A percentile compares a stretch with the other conserved stretches of the same genome.
Conservation (phyloP, 2,113 vertebrate genomes). For the Nerophis ophidion region DNA sequence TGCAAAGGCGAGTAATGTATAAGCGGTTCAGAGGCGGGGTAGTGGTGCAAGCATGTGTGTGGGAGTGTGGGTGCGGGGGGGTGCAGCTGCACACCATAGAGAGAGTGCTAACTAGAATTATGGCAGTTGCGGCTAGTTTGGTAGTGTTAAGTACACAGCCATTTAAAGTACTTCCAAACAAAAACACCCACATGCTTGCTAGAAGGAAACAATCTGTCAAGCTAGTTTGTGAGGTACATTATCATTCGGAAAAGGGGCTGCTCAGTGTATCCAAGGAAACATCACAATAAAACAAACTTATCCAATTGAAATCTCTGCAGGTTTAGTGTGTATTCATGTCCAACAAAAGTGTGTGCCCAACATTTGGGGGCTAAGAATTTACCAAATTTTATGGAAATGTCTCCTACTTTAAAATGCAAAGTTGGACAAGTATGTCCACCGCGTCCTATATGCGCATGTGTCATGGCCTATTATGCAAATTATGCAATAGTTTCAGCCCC, state of each 20-base stretch:
- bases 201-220: constrained; percentile 12
- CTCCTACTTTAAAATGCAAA: no score
- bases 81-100: constrained; percentile 49
- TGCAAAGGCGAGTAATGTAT: constrained; percentile 15
- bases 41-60: background rate
- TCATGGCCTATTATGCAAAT: no score
- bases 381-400: no score
- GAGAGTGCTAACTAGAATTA: constrained; percentile 39
- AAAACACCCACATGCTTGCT: constrained; percentile 17
- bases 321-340: constrained; percentile 10
- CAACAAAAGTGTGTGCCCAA: background rate
- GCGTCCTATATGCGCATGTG: no score
- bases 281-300: constrained; percentile 8
- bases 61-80: no score
- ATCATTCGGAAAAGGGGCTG: background rate
- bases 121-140: constrained; percentile 28
- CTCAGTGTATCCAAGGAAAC: no score
- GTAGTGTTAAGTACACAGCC: constrained; percentile 13
- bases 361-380: no score
- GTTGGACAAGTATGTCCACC: no score
- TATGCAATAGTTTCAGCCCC: no score
- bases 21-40: constrained; percentile 17
- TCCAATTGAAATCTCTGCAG: constrained; percentile 58
- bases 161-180: constrained; percentile 19
- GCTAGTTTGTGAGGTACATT: constrained; percentile 20